Base-by-base conservation (phyloP, 2,797 vertebrate species). In the Corythornis leucogaster region DNA sequence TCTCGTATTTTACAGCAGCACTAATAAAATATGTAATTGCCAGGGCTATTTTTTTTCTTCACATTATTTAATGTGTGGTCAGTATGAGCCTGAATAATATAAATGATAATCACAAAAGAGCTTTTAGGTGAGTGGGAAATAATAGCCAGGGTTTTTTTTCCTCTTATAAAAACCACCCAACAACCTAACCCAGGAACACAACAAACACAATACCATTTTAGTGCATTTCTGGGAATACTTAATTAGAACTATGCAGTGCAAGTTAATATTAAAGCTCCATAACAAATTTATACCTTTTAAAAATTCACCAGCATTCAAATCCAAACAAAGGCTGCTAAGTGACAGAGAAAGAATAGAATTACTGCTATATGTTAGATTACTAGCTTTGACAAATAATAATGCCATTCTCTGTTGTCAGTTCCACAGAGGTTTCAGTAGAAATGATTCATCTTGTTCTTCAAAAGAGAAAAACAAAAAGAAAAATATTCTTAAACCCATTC, bases 21-120 rank as follows among this genome's bases (percentile, higher is more conserved):
- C 14, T 91, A 89, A 83, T 78, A 89, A 94, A 93, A 85, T 25
- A 62, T 7, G 3, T 59, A 92, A 93, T 83, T 93, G n/a, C 58
- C 43, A 66, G 61, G 70, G 26, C 51, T 9, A 25, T 80, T 58
- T 66, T 84, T 84, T 51, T 88, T 86, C 33, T 83, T 91, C 61
- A 86, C 28, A 66, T 84, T 83, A 89, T 85, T 93, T 96, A 87
- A 87, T 85, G 43, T 87, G 76, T 33, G 63, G 92, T 90, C 92
- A 93, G 64, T 90, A 51, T 57, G 14, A 94, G 42, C 28, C 55
- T 87, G 87, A 92, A 87, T 87, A 89, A 81, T 63, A 92, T 2
- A 3, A 93, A 86, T 80, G 80, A 40, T 58, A 85, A 68, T 80
- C 50, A 93, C 67, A 76, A 63, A 75, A 87, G 64, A 75, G 87